Evolutionary conservation across 2,888 invertebrate species (phyloP), one percentile per base, ranked within the genome.

Genomic region (Leptopilina myrica): DNA sequence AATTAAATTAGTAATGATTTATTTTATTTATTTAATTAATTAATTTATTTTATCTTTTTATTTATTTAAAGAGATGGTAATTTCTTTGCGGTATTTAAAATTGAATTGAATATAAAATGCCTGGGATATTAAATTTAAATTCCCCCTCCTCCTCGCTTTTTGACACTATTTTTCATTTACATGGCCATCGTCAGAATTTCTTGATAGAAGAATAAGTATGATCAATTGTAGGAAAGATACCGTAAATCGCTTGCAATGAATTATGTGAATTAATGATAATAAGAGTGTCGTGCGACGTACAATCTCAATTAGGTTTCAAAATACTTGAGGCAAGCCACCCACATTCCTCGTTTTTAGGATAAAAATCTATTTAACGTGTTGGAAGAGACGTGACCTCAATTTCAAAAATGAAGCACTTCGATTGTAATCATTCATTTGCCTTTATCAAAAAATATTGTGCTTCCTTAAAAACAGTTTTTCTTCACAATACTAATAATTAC

Each of bases 171-270:
- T 11, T 33, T 33, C 33, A 4, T 49, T 49, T 49, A 49, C 11
- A 49, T 12, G 43, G 43, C 12, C 20, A 20, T 53, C 20, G 12
- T 53, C 67, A 77, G 20, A 56, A 77, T 15, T 46, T 15, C 26
- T 78, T 33, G 65, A 49, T 33, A 67, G 77, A 56, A 15, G 20
- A 7, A 15, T 62, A 8, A 20, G 20, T 62, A 8, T 20, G 62
- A 62, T 62, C 62, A 62, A 62, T 62, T 62, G 62, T 62, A 62
- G 62, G 62, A 62, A 62, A 62, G 62, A 62, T 62, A 62, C 62
- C 20, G 62, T 62, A 62, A 62, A 62, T 62, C 62, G 62, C 62
- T 62, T 62, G 15, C 15, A 62, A 62, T 62, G 20, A 62, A 62
- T 62, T 62, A 62, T 62, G 62, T 62, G 62, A 62, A 62, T 62